Conservation (phyloP, 2,113 vertebrate genomes). For the Xenotilapia flavipinnis region DNA sequence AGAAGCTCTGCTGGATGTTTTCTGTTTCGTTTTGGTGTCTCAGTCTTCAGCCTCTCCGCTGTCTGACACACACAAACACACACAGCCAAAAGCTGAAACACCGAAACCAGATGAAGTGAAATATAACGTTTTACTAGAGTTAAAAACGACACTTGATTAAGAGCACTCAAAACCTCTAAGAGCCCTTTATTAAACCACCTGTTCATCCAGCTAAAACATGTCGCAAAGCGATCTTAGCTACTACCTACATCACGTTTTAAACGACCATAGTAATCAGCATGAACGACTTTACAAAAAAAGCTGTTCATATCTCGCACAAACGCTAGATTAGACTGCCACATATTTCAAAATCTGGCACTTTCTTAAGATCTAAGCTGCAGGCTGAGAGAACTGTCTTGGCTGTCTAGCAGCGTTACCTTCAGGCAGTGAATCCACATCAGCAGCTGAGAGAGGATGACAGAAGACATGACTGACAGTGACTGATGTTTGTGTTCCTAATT, state of each 20-base stretch:
- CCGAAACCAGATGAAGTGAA: not conserved
- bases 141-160: not conserved
- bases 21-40: not conserved
- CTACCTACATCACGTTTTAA: not conserved
- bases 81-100: not conserved
- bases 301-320: not conserved
- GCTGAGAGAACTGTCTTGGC: not conserved
- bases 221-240: not conserved
- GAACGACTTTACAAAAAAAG: not conserved
- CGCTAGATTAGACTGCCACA: not conserved
- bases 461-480: not conserved
- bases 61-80: not conserved
- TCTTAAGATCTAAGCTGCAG: not conserved
- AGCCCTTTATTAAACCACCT: not conserved
- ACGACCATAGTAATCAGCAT: not conserved
- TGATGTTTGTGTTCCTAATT: not conserved
- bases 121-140: not conserved
- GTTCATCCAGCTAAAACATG: not conserved
- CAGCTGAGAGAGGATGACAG: not conserved
- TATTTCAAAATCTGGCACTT: not conserved
- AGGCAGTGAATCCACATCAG: not conserved
- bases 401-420: not conserved
- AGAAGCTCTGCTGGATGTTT: not conserved
- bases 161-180: not conserved
- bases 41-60: not conserved